Conservation (phyloP, 2,113 vertebrate genomes). For the Caretta caretta region DNA sequence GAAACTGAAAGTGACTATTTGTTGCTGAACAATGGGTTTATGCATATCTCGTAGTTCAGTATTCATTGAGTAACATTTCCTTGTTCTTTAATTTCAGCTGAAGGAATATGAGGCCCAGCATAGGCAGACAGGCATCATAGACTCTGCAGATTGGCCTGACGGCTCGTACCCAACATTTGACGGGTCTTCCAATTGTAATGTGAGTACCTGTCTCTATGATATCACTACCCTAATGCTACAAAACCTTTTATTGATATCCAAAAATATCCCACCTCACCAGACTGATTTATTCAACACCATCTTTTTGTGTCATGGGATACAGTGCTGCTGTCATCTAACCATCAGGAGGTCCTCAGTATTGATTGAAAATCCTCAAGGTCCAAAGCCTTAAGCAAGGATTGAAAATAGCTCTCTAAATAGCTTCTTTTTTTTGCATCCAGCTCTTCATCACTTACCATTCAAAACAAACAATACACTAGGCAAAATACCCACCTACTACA, state of each 20-base stretch:
- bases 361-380: background rate
- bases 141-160: slow-evolving; percentile 92
- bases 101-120: slow-evolving; percentile 97
- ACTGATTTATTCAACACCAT: background rate
- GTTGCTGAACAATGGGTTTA: background rate
- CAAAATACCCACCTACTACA: background rate
- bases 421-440: background rate
- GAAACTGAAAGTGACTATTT: background rate
- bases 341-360: background rate
- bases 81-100: slow-evolving; percentile 87
- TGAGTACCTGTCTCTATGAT: slow-evolving; percentile 81
- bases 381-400: background rate
- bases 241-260: background rate
- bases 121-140: slow-evolving; percentile 87
- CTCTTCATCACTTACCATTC: background rate
- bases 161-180: slow-evolving; percentile 88
- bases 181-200: slow-evolving; percentile 93
- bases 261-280: background rate
- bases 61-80: background rate
- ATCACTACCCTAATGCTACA: background rate
- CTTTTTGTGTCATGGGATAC: background rate
- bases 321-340: background rate
- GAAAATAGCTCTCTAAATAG: background rate
- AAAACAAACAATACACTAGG: background rate
- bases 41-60: background rate